These are phyloP conservation scores for Corbicula japonica DNA, from an alignment of 2,888 invertebrate genomes.

Conservation along the genomic window DNA sequence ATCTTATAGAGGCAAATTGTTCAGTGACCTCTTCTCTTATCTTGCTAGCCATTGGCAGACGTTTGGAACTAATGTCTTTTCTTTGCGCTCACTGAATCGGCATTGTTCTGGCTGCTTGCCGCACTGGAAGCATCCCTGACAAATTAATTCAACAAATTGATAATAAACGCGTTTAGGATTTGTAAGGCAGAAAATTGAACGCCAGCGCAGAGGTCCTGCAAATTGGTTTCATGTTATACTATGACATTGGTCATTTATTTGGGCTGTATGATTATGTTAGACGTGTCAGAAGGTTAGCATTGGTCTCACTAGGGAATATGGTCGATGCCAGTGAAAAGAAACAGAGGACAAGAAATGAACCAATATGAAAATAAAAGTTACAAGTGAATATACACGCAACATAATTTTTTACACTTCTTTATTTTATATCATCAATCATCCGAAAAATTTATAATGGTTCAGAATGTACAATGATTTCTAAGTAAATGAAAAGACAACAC, in stretches of 20 bases:
- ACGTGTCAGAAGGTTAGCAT: slow-evolving; percentile 51
- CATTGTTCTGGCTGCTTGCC: slow-evolving; percentile 38
- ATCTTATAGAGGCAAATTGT: slow-evolving; percentile 64
- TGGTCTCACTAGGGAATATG: slow-evolving; percentile 57
- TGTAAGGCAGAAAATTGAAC: slow-evolving; percentile 69
- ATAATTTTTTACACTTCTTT: too few species aligned
- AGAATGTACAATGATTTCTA: too few species aligned
- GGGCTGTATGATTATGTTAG: slow-evolving; percentile 64
- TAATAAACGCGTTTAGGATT: slow-evolving; percentile 71
- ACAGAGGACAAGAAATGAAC: too few species aligned
- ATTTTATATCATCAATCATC: too few species aligned
- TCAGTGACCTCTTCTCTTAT: slow-evolving; percentile 60
- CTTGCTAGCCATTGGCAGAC: slow-evolving; percentile 46
- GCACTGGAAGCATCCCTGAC: slow-evolving; percentile 57
- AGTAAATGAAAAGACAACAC: too few species aligned
- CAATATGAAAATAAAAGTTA: too few species aligned
- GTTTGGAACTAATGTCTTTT: slow-evolving; percentile 65
- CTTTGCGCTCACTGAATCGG: slow-evolving; percentile 57
- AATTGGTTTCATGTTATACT: slow-evolving; percentile 64
- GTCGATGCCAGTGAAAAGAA: slow-evolving; percentile 36
- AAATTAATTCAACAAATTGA: slow-evolving; percentile 72
- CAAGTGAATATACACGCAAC: too few species aligned
- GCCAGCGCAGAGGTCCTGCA: slow-evolving; percentile 55
- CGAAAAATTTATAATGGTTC: too few species aligned
- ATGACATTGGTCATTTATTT: slow-evolving; percentile 70